phyloP scores from a whole-genome alignment of 2,113 vertebrate species.

The Hystrix brachyura region DNA sequence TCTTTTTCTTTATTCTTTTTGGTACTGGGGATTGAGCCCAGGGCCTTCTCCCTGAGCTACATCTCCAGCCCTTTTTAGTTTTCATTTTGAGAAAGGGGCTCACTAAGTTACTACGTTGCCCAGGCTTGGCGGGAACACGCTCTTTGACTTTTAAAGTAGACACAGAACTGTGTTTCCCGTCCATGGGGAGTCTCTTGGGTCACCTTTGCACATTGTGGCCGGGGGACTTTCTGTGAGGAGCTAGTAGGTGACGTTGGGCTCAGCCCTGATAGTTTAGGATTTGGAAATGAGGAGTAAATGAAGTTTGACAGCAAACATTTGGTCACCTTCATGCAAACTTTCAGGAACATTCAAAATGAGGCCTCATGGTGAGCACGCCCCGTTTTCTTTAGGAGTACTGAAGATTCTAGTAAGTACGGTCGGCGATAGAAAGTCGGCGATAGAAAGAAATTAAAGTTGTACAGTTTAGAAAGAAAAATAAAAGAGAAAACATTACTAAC shows the following conservation, averaged over 20 bases:
- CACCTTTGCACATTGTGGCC: background rate
- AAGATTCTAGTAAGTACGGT: background rate
- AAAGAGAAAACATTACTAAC: background rate
- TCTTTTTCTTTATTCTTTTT: background rate
- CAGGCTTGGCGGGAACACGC: background rate
- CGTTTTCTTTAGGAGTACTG: fast-evolving
- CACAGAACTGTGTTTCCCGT: fast-evolving
- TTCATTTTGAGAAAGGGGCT: background rate
- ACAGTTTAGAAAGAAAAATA: background rate
- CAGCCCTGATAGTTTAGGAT: fast-evolving
- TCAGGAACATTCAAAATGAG: background rate
- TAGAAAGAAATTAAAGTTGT: background rate
- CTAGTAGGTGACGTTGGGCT: background rate
- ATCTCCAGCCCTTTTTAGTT: background rate
- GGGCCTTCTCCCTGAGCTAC: background rate
- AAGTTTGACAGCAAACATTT: background rate
- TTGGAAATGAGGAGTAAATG: background rate
- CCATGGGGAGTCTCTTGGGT: fast-evolving
- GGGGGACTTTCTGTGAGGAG: background rate
- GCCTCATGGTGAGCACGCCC: background rate
- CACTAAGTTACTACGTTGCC: background rate
- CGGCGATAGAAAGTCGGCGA: background rate
- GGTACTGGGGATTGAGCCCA: background rate
- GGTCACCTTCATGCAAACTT: fast-evolving
- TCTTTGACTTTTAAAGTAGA: background rate